Percentiles rank a stretch among this genome's conserved stretches.
These are phyloP conservation scores for Drosophila varians DNA, from an alignment of 1,140 invertebrate genomes.

Conservation along the genomic window DNA sequence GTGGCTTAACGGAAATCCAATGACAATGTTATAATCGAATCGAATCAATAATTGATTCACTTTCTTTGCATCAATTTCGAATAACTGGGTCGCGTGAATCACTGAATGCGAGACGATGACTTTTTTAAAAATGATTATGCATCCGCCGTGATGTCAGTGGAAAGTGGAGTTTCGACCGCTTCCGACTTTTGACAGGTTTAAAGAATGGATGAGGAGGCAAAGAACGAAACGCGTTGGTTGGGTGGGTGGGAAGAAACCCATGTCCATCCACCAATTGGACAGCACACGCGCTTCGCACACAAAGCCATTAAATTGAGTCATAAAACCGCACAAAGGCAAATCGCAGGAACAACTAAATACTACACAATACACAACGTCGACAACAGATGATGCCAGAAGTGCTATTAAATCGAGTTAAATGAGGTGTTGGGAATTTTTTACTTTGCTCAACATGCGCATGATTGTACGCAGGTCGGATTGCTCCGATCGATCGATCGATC, in stretches of 20 bases:
- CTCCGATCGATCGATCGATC: too few relatives aligned
- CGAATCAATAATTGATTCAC: constrained; percentile 37
- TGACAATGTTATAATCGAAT: not conserved
- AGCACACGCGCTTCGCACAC: constrained; percentile 70
- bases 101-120: constrained; percentile 6
- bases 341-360: constrained; percentile 13
- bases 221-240: constrained; percentile 26
- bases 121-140: constrained; percentile 31
- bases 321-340: constrained; percentile 60
- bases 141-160: constrained; percentile 24
- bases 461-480: constrained; percentile 40
- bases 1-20: not conserved
- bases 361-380: constrained; percentile 20
- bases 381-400: constrained; percentile 63
- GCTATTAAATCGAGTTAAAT: constrained; percentile 68
- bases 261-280: constrained; percentile 34
- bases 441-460: constrained; percentile 62
- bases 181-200: constrained; percentile 29
- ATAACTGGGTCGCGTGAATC: constrained; percentile 36
- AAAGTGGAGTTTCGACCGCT: constrained; percentile 8
- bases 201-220: constrained; percentile 15
- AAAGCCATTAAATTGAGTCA: constrained; percentile 79
- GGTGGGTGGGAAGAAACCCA: constrained; percentile 51
- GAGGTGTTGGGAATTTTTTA: constrained; percentile 66
- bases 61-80: constrained; percentile 23